Evolutionary conservation across 2,113 vertebrate species (phyloP).

Genomic region (Amblyornis subalaris): DNA sequence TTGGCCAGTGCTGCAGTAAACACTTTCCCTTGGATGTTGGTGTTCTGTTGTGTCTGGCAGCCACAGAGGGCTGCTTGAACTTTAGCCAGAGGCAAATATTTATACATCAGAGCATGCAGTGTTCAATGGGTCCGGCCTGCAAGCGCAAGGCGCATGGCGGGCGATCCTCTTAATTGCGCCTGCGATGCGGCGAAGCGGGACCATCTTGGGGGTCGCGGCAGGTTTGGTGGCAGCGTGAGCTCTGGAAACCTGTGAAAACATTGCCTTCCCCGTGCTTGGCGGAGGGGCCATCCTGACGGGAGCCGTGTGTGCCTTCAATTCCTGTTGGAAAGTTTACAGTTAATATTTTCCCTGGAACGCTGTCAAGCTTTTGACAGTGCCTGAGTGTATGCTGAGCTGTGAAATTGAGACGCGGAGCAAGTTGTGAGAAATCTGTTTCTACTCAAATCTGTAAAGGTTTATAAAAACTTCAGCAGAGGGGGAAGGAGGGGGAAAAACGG

Average conservation of each 20-base stretch:
- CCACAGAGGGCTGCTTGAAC: constrained; percentile 78
- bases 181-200: not conserved
- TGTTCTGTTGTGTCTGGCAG: constrained; percentile 84
- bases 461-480: constrained; percentile 66
- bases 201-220: not conserved
- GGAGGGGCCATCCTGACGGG: constrained; percentile 51
- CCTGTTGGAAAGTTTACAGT: constrained; percentile 82
- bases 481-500: not conserved
- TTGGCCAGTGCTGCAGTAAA: constrained; percentile 75
- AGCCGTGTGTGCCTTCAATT: constrained; percentile 67
- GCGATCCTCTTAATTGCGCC: constrained; percentile 7
- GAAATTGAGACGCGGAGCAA: constrained; percentile 80
- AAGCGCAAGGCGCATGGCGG: constrained; percentile 15
- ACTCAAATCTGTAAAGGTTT: constrained; percentile 82
- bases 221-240: not conserved
- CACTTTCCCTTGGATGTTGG: constrained; percentile 81
- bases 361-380: constrained; percentile 85
- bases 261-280: not conserved
- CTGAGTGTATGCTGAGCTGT: constrained; percentile 79
- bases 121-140: constrained; percentile 77
- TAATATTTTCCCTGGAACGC: constrained; percentile 88
- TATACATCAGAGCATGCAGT: constrained; percentile 80
- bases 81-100: constrained; percentile 89
- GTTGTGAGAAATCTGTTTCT: constrained; percentile 87
- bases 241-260: not conserved